Percentiles rank a stretch among this genome's conserved stretches.
Conservation (phyloP, 92 coral and sea anemone species). For the Palythoa heliodiscus region DNA sequence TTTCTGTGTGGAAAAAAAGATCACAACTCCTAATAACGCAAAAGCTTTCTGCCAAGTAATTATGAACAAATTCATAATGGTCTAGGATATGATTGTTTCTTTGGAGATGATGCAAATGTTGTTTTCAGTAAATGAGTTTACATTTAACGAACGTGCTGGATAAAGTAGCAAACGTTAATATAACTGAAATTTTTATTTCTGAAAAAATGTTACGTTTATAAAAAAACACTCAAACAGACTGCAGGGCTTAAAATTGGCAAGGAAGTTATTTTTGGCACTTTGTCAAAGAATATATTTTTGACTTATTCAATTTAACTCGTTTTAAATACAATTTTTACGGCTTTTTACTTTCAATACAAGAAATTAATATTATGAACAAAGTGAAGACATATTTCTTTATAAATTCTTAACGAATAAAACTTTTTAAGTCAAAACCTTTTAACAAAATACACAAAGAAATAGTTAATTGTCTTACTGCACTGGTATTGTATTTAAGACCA, state of each 20-base stretch:
- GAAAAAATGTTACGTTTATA: no score
- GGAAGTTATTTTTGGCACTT: background rate
- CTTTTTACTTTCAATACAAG: no score
- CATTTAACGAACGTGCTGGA: background rate
- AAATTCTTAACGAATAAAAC: background rate
- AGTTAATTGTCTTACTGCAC: background rate
- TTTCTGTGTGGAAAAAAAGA: conserved; percentile 60
- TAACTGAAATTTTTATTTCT: no score
- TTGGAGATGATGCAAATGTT: background rate
- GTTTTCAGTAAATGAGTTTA: background rate
- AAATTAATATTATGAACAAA: no score
- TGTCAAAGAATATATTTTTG: background rate
- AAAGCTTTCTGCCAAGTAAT: background rate
- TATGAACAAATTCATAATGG: background rate
- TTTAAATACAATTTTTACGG: background rate
- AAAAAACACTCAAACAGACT: no score
- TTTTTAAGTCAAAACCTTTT: background rate
- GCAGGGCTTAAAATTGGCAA: no score
- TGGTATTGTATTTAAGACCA: background rate
- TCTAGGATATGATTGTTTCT: background rate
- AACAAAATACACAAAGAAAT: no score
- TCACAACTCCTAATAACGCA: background rate
- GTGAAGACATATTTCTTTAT: no score
- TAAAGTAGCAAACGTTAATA: background rate
- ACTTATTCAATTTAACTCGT: background rate